phyloP scores from a whole-genome alignment of 2,113 vertebrate species.

The Manacus vitellinus region DNA sequence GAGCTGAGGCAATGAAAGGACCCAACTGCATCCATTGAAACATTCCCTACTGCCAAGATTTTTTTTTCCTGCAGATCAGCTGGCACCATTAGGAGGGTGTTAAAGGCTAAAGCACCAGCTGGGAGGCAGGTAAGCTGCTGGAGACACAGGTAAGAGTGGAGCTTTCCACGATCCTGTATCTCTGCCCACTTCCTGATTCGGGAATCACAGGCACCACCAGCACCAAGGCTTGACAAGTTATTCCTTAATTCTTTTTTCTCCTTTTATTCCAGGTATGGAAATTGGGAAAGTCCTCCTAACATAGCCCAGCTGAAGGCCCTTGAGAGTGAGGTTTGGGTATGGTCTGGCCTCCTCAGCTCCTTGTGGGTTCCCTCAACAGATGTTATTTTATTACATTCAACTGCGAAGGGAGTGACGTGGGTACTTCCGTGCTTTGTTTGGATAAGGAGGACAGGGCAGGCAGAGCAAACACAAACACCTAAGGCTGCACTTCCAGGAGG shows the following conservation, averaged over 20 bases:
- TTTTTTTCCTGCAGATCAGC: background rate
- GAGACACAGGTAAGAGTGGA: background rate
- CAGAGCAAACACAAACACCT: background rate
- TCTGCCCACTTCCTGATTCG: background rate
- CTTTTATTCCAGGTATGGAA: background rate
- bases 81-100: background rate
- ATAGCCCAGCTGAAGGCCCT: background rate
- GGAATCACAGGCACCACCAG: background rate
- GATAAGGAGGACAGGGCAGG: background rate
- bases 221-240: rapidly evolving
- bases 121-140: background rate
- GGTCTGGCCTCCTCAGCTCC: rapidly evolving
- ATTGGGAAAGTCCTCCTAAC: background rate
- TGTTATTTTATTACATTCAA: background rate
- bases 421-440: slow-evolving; percentile 28
- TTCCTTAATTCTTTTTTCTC: background rate
- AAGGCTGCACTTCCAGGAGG: background rate
- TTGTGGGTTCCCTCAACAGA: background rate
- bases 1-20: background rate
- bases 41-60: background rate
- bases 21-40: background rate
- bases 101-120: background rate
- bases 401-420: background rate
- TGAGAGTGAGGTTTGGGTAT: rapidly evolving
- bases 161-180: background rate